phyloP scores from a whole-genome alignment of 2,797 vertebrate species.

The Neosilurus hyrtlii region DNA sequence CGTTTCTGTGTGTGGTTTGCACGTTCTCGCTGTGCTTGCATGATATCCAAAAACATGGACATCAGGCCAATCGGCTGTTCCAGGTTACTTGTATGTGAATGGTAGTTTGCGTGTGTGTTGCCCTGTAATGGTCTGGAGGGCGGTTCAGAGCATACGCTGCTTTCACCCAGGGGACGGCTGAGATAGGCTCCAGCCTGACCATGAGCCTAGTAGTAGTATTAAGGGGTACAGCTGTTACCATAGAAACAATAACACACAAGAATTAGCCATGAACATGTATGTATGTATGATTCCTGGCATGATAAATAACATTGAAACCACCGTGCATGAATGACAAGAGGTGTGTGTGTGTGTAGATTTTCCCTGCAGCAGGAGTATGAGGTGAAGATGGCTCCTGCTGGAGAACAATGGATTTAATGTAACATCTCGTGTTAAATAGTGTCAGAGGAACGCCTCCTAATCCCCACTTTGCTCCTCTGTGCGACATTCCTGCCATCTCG shows the following conservation, averaged over 20 bases:
- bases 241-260: not conserved
- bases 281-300: not conserved
- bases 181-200: too few relatives aligned
- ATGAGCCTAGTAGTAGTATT: not conserved
- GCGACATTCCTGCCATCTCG: not conserved
- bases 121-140: too few relatives aligned
- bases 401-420: conserved; percentile 20
- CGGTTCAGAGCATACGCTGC: too few relatives aligned
- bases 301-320: not conserved
- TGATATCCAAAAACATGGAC: too few relatives aligned
- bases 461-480: not conserved
- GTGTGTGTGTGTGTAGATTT: not conserved
- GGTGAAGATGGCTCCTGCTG: not conserved
- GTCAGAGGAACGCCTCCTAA: conserved; percentile 5
- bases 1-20: too few relatives aligned
- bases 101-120: too few relatives aligned
- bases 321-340: not conserved
- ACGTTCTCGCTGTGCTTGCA: too few relatives aligned
- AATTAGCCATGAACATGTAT: not conserved
- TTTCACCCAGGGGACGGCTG: too few relatives aligned
- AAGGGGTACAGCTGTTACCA: not conserved
- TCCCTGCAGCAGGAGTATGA: not conserved
- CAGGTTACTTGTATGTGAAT: too few relatives aligned
- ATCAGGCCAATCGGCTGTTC: too few relatives aligned
- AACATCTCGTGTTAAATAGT: conserved; percentile 11